Evolutionary conservation across 1,140 invertebrate genomes (phyloP).

Genomic region (Lycorma delicatula): DNA sequence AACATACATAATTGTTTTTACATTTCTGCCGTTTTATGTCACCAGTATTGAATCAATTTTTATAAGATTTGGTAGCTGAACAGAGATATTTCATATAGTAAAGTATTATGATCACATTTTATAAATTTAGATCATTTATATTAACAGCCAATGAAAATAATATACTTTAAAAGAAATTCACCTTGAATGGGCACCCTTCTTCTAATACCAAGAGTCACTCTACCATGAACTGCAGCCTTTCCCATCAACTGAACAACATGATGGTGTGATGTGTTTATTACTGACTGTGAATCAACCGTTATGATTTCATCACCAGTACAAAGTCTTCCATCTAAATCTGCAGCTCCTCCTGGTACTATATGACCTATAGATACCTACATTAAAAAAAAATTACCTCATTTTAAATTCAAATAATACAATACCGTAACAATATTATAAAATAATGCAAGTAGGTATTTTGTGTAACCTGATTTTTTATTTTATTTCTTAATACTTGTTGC

Average conservation of each 20-base stretch:
- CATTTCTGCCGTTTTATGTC: too few species aligned
- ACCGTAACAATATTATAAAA: too few species aligned
- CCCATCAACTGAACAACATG: slow-evolving; percentile 86
- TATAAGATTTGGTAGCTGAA: too few species aligned
- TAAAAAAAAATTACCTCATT: not conserved
- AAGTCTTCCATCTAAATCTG: slow-evolving; percentile 77
- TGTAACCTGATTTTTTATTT: not conserved
- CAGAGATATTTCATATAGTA: too few species aligned
- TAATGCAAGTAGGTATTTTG: not conserved
- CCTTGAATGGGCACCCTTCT: slow-evolving; percentile 39
- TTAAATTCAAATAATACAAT: too few species aligned
- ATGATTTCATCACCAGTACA: slow-evolving; percentile 84
- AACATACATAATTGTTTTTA: too few species aligned
- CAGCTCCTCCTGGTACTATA: slow-evolving; percentile 68
- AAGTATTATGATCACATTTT: too few species aligned
- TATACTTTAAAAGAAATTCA: too few species aligned
- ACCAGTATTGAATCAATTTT: too few species aligned
- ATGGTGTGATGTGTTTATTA: slow-evolving; percentile 80
- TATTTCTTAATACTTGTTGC: not conserved
- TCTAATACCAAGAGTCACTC: slow-evolving; percentile 62
- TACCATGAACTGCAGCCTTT: slow-evolving; percentile 64
- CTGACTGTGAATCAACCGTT: slow-evolving; percentile 71
- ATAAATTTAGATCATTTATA: too few species aligned
- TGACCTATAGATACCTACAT: slow-evolving; percentile 62
- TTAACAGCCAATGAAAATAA: too few species aligned